Base-by-base conservation (phyloP, 2,888 invertebrate species). In the Oscheius sp. region DNA sequence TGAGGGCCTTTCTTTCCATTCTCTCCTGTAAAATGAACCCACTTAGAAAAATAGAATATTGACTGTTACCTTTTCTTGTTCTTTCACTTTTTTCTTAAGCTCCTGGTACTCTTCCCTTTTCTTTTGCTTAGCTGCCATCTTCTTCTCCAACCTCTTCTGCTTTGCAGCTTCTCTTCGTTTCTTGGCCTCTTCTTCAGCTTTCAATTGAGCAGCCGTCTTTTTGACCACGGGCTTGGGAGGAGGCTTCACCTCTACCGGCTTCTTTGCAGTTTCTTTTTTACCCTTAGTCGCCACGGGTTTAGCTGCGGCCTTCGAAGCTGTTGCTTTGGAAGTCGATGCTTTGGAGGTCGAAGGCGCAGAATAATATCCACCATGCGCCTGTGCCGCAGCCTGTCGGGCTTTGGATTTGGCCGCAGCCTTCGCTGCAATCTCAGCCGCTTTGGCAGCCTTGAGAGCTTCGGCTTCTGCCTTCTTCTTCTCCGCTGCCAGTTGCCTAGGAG, bases 401-500 rank as follows among this genome's bases (percentile, higher is more conserved):
- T 21, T 18, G 16, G n/a, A 18, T 12, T 61, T 61, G 16, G 61
- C 18, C 5, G 41, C 7, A 2, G 43, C 43, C 27, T 2, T 29
- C 58, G 9, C n/a, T 18, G 61, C 12, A 61, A 12, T 21, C n/a
- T 18, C 13, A 12, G 61, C 61, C 3, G 43, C 61, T 41, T n/a
- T 21, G 43, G 61, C 61, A 21, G 61, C 61, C 23, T 21, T 25
- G 21, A 23, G 3, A 12, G 61, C 61, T 9, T n/a, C 61, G 1
- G 41, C 43, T 6, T 41, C 61, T 3, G 61, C 61, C 21, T 43
- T 21, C 45, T 45, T 61, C 21, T 61, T 61, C 18, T 61, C 61
- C 7, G 25, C 18, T n/a, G 61, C 25, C 12, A 41, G 21, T 5
- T 43, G 18, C 6, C 21, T 41, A n/a, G 35, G 41, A 43, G 61